Percentiles rank a stretch among this genome's conserved stretches.
Evolutionary conservation across 1,140 invertebrate genomes (phyloP).

Genomic region (Berghia stephanieae): DNA sequence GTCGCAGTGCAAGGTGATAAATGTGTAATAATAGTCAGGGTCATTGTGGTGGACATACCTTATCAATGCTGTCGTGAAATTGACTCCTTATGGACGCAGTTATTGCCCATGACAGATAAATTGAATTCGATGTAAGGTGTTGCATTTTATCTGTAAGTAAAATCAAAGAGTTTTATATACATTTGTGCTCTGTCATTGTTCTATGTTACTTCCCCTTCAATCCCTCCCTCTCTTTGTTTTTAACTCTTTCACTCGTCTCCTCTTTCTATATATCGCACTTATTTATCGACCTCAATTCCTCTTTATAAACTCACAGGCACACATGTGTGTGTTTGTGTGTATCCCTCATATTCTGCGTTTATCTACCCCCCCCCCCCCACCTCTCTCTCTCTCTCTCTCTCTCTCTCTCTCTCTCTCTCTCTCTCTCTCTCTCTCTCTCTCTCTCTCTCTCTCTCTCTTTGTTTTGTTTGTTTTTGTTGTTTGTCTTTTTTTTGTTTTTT

Average conservation of each 20-base stretch:
- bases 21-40: too few relatives aligned
- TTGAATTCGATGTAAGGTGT: background rate
- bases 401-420: conserved; percentile 4
- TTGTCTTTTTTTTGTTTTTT: background rate
- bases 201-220: too few relatives aligned
- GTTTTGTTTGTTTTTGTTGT: background rate
- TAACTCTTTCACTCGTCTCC: background rate
- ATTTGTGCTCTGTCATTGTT: background rate
- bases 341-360: background rate
- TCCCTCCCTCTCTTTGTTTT: background rate
- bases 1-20: too few relatives aligned
- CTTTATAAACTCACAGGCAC: background rate
- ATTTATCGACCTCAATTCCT: too few relatives aligned
- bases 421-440: background rate
- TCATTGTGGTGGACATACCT: background rate
- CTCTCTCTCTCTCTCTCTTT: background rate
- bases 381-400: conserved; percentile 17
- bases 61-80: background rate
- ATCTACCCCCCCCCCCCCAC: background rate
- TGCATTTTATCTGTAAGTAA: background rate
- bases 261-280: background rate
- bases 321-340: background rate
- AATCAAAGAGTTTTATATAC: background rate
- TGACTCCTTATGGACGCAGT: background rate
- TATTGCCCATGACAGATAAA: background rate